Base-by-base conservation (phyloP, 2,888 invertebrate species). In the Cerastis rubricosa region DNA sequence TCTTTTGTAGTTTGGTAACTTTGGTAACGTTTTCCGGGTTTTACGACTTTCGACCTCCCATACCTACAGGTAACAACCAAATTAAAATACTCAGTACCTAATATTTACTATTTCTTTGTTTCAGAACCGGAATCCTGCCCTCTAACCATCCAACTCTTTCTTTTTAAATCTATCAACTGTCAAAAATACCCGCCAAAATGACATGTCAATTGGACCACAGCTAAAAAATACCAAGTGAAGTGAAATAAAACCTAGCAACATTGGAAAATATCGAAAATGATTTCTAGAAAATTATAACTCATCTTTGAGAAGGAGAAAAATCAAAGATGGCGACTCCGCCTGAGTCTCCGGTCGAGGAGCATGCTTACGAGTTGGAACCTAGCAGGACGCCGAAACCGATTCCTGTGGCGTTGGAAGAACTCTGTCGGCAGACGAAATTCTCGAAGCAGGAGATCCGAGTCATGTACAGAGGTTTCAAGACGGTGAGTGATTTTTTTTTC, bases 401-500 rank as follows among this genome's bases (percentile, higher is more conserved):
- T 84, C 98, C 98, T 65, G 98, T 98, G 66, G 98, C 98, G 35
- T 97, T 99, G 84, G 99, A 99, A 93, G 99, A 99, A 93, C 97
- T 99, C 79, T 99, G 99, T 94, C 97, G 98, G 89, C 98, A 98
- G 94, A 99, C 99, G 75, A 99, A 99, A 96, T 99, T 99, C 97
- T 98, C 99, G 70, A 97, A 99, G 91, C 99, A 99, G 94, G 99
- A 99, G 96, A 99, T 99, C 87, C 98, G 99, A 89, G 98, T 99
- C 91, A 99, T 99, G 99, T 99, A 99, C 95, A 97, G 99, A 91
- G 99, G 99, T 87, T 99, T 99, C 95, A 99, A 99, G 97, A 99
- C 99, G 98, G 99, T 99, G 88, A 97, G 97, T 94, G 4, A 0
- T 51, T 75, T 11, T 65, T 64, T 47, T 54, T 7, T n/a, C 9